Evolutionary conservation across 2,113 vertebrate species (phyloP).

Genomic region (Neoarius graeffei): DNA sequence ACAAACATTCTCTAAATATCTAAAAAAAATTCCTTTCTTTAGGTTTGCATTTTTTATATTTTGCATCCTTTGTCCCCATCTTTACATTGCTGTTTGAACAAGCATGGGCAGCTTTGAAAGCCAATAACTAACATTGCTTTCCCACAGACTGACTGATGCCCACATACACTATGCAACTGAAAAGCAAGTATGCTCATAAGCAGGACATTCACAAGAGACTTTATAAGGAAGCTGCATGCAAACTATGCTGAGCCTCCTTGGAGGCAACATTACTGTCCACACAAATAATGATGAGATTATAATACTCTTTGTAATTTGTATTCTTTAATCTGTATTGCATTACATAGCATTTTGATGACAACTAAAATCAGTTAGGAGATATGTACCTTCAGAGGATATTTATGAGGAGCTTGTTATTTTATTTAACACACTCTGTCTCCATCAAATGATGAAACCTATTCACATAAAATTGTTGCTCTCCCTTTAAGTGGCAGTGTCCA

Average conservation of each 20-base stretch:
- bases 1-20: background rate
- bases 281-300: background rate
- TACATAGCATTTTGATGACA: background rate
- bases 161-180: conserved; percentile 11
- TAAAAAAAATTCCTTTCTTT: background rate
- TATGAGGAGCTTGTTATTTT: conserved; percentile 12
- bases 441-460: conserved; percentile 28
- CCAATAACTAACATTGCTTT: conserved; percentile 26
- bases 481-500: conserved; percentile 27
- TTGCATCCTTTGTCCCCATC: background rate
- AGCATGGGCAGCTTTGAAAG: conserved; percentile 37
- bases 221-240: background rate
- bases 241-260: background rate
- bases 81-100: conserved; percentile 25
- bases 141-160: conserved; percentile 32
- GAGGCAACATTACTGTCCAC: background rate
- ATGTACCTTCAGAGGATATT: background rate
- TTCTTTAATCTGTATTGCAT: background rate
- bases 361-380: background rate
- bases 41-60: background rate
- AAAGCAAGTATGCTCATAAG: background rate
- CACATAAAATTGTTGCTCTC: background rate
- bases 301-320: conserved; percentile 17
- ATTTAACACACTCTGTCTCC: background rate
- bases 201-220: no score